phyloP scores from a whole-genome alignment of 30 jellyfish, hydroid and myxozoan genomes.

The Aurelia sp. region DNA sequence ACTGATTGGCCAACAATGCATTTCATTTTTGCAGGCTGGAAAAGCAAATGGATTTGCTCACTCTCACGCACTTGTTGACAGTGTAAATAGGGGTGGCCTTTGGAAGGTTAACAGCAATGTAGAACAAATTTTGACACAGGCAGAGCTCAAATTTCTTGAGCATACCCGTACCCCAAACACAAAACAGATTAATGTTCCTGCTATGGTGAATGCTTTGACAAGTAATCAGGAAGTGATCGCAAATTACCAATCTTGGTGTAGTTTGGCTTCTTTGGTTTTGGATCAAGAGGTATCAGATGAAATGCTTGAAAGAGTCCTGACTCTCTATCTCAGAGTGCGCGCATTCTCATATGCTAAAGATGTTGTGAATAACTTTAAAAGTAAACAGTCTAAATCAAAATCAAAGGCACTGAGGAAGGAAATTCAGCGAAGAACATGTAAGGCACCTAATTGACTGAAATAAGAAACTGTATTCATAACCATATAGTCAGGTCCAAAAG shows the following conservation, averaged over 20 bases:
- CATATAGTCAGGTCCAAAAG: too few species aligned
- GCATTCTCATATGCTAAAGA: too few species aligned
- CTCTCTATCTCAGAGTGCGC: too few species aligned
- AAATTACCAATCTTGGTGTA: constrained; percentile 24
- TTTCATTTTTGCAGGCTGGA: constrained; percentile 30
- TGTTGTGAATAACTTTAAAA: too few species aligned
- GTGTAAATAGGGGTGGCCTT: constrained; percentile 45
- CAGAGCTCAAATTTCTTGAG: constrained; percentile 34
- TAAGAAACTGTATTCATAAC: too few species aligned
- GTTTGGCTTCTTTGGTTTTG: constrained; percentile 14
- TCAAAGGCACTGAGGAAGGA: too few species aligned
- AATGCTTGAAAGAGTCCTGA: neutral
- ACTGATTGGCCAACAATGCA: constrained; percentile 15
- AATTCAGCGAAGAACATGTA: too few species aligned
- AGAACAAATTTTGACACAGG: constrained; percentile 28
- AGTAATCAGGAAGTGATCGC: constrained; percentile 18
- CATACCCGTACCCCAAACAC: neutral
- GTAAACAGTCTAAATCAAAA: too few species aligned
- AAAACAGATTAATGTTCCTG: constrained; percentile 10
- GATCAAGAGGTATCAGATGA: neutral
- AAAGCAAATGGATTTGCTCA: constrained; percentile 4
- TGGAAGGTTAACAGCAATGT: constrained; percentile 22
- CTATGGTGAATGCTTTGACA: constrained; percentile 4
- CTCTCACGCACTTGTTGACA: constrained; percentile 35
- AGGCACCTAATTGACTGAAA: too few species aligned